Percentiles rank a stretch among this genome's conserved stretches.
Evolutionary conservation across 1,140 invertebrate species (phyloP).

Genomic region (Pomacea maculata): DNA sequence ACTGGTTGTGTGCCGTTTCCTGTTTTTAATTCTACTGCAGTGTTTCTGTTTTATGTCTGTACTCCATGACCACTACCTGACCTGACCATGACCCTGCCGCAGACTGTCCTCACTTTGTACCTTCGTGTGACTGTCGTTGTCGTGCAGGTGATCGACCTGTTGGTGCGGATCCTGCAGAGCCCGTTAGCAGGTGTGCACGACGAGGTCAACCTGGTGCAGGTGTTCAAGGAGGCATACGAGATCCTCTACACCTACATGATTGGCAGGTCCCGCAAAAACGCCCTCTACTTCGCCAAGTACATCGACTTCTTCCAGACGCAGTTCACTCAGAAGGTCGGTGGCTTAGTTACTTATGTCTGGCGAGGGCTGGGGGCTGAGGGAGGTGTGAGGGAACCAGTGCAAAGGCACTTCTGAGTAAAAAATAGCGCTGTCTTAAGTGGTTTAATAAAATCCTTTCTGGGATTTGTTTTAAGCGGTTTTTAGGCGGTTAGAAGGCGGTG

Average conservation of each 20-base stretch:
- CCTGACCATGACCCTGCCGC: too few relatives aligned
- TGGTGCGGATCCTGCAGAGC: conserved; percentile 61
- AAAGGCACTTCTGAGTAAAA: too few relatives aligned
- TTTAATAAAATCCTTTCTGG: too few relatives aligned
- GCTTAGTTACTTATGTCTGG: too few relatives aligned
- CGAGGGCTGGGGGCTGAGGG: too few relatives aligned
- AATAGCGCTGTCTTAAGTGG: too few relatives aligned
- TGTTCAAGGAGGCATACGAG: conserved; percentile 63
- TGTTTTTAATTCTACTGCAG: too few relatives aligned
- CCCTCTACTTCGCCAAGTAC: conserved; percentile 66
- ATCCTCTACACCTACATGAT: conserved; percentile 66
- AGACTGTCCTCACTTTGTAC: too few relatives aligned
- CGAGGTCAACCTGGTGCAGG: conserved; percentile 58
- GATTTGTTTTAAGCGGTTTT: too few relatives aligned
- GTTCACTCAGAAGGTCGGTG: conserved; percentile 59
- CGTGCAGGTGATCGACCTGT: conserved; percentile 60
- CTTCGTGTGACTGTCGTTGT: background rate
- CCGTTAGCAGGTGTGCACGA: conserved; percentile 57
- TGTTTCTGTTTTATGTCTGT: background rate
- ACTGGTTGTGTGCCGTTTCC: too few relatives aligned
- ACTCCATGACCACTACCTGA: background rate
- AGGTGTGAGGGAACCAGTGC: too few relatives aligned
- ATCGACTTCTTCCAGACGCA: conserved; percentile 67
- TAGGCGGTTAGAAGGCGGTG: too few relatives aligned
- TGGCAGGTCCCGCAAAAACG: conserved; percentile 65